A percentile compares a stretch with the other conserved stretches of the same genome.
Evolutionary conservation across 2,797 vertebrate genomes (phyloP).

Genomic region (Simalia tracyae): DNA sequence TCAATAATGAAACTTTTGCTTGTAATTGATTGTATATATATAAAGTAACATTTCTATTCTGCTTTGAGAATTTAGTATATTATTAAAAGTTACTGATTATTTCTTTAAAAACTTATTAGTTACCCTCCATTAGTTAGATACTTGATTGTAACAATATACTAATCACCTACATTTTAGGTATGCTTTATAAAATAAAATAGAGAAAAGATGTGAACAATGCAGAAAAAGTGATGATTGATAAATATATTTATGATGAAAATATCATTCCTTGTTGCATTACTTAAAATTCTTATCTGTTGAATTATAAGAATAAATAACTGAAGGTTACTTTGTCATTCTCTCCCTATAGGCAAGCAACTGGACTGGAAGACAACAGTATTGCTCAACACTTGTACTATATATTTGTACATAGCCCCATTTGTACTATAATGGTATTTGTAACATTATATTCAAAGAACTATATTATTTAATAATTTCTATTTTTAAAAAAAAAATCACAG

Average conservation of each 20-base stretch:
- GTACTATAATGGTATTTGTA: conserved; percentile 37
- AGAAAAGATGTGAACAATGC: conserved; percentile 16
- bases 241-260: conserved; percentile 22
- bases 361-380: conserved; percentile 14
- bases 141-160: conserved; percentile 40
- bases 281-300: conserved; percentile 36
- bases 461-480: conserved; percentile 24
- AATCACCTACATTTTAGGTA: conserved; percentile 18
- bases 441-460: conserved; percentile 32
- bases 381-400: conserved; percentile 33
- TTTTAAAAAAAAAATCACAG: conserved; percentile 2
- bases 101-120: conserved; percentile 13
- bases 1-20: conserved; percentile 17
- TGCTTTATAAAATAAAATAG: conserved; percentile 43
- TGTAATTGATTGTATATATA: conserved; percentile 19
- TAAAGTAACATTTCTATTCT: conserved; percentile 19
- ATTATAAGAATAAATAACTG: conserved; percentile 30
- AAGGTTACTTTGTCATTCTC: conserved; percentile 22
- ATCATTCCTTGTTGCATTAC: conserved; percentile 9
- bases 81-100: background rate
- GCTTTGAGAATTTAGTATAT: conserved; percentile 16
- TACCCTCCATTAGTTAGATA: conserved; percentile 43
- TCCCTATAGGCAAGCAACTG: conserved; percentile 39
- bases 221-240: conserved; percentile 28
- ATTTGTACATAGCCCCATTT: background rate